phyloP scores from a whole-genome alignment of 2,113 vertebrate genomes.

The Anas platyrhynchos region DNA sequence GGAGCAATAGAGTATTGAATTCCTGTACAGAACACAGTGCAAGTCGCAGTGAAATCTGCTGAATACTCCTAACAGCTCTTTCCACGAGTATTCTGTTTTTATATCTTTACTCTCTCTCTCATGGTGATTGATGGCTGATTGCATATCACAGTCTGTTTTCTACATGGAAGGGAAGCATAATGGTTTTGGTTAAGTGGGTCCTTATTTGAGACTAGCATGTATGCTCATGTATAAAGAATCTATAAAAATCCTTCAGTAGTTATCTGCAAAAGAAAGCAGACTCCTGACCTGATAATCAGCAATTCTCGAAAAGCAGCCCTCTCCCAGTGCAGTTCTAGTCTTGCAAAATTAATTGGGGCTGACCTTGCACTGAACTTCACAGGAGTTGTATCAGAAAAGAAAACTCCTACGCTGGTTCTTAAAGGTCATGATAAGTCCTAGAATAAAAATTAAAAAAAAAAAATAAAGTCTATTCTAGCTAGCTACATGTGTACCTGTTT shows the following conservation, averaged over 20 bases:
- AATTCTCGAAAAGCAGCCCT: neutral
- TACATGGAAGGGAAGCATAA: neutral
- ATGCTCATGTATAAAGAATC: neutral
- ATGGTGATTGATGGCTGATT: neutral
- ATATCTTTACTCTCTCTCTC: neutral
- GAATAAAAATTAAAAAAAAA: neutral
- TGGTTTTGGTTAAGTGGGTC: neutral
- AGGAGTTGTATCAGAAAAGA: neutral
- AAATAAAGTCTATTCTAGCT: neutral
- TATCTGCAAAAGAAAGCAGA: neutral
- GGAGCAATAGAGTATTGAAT: neutral
- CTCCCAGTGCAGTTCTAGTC: neutral
- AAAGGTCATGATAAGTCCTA: neutral
- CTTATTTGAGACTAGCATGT: neutral
- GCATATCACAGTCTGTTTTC: neutral
- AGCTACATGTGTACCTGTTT: neutral
- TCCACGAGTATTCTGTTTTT: neutral
- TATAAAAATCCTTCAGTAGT: neutral
- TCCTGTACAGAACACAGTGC: neutral
- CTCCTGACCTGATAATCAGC: neutral
- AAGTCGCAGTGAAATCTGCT: neutral
- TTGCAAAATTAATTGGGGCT: constrained; percentile 1
- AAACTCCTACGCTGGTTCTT: neutral
- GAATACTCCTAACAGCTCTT: neutral
- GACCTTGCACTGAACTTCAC: constrained; percentile 15